phyloP scores from a whole-genome alignment of 2,888 invertebrate genomes.

The Machimus rusticus region DNA sequence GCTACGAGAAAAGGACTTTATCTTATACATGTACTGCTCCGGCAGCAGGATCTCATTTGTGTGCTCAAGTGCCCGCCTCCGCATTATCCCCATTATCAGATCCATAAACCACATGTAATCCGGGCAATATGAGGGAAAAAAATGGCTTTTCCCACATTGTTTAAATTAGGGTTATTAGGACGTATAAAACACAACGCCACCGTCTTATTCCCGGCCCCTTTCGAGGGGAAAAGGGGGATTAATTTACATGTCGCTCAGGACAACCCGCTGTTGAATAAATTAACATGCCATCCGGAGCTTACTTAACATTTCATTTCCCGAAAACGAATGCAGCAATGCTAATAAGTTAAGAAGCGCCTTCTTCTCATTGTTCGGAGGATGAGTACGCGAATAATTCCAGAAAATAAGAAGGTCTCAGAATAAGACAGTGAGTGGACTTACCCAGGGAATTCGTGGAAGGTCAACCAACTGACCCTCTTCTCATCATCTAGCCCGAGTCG shows the following conservation, averaged over 20 bases:
- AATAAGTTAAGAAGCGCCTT: neutral
- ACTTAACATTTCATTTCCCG: constrained; percentile 25
- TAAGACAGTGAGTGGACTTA: neutral
- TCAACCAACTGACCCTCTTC: neutral
- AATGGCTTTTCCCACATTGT: neutral
- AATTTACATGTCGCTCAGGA: neutral
- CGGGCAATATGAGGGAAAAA: neutral
- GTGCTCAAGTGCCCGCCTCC: neutral
- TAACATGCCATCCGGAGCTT: neutral
- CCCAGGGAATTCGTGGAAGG: neutral
- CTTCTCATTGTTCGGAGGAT: neutral
- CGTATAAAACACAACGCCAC: neutral
- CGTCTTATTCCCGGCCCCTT: neutral
- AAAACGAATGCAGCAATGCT: constrained; percentile 15
- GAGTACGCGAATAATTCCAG: neutral
- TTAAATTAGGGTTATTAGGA: neutral
- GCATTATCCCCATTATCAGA: neutral
- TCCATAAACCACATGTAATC: neutral
- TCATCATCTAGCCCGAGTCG: too few species aligned
- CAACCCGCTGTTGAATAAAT: constrained; percentile 10
- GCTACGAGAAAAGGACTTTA: neutral
- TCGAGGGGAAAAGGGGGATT: neutral
- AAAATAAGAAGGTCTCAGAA: neutral
- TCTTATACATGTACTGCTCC: neutral
- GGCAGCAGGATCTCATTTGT: neutral